Conservation (phyloP, 2,888 invertebrate species). For the Drosophila flavopinicola region DNA sequence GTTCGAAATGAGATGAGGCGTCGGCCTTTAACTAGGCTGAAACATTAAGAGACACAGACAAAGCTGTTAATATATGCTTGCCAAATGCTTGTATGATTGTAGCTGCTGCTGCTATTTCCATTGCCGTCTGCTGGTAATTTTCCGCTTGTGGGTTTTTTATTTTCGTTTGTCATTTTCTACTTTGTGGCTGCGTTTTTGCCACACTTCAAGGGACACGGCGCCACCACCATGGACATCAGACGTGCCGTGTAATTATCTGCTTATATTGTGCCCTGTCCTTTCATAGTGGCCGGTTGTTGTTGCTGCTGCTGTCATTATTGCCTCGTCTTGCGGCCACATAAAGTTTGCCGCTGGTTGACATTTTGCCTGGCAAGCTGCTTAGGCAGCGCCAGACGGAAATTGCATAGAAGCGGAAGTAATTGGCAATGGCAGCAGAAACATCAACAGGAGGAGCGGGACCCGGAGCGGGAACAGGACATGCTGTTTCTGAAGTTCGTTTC, state of each 20-base stretch:
- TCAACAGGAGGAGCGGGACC: background rate
- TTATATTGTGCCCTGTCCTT: constrained; percentile 59
- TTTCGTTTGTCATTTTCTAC: constrained; percentile 83
- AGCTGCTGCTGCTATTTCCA: constrained; percentile 15
- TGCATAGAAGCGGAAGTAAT: constrained; percentile 78
- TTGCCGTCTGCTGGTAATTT: constrained; percentile 79
- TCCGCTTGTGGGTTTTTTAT: constrained; percentile 84
- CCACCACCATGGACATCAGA: constrained; percentile 44
- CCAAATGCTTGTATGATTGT: constrained; percentile 28
- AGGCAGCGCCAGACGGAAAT: constrained; percentile 71
- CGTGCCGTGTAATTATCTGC: constrained; percentile 75
- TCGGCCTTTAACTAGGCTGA: constrained; percentile 25
- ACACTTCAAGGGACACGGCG: constrained; percentile 13
- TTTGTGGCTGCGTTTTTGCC: constrained; percentile 64
- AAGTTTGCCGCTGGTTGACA: constrained; percentile 67
- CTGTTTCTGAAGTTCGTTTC: constrained; percentile 11
- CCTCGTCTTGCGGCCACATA: constrained; percentile 60
- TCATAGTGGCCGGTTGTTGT: constrained; percentile 13
- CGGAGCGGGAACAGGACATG: background rate
- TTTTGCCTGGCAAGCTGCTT: constrained; percentile 72
- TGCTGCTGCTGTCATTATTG: constrained; percentile 53
- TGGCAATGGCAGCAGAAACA: constrained; percentile 47
- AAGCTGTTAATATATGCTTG: constrained; percentile 4
- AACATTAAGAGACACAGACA: constrained; percentile 23
- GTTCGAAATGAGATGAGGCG: constrained; percentile 2